phyloP scores from a whole-genome alignment of 2,888 invertebrate species.

The Eupithecia insigniata region DNA sequence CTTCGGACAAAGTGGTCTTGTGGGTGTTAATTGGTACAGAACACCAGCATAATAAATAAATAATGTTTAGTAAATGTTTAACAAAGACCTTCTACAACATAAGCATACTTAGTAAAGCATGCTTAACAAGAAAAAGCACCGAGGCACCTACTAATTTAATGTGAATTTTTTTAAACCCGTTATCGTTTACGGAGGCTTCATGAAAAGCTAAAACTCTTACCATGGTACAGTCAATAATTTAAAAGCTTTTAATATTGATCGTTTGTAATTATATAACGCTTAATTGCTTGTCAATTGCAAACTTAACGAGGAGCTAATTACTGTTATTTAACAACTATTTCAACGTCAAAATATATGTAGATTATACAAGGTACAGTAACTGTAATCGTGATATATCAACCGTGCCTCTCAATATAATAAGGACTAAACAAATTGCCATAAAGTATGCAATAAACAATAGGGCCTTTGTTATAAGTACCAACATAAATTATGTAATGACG shows the following conservation, averaged over 20 bases:
- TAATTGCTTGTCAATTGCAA: conserved; percentile 26
- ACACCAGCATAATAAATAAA: conserved; percentile 32
- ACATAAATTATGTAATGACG: conserved; percentile 27
- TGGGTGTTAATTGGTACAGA: conserved; percentile 59
- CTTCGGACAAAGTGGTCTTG: conserved; percentile 45
- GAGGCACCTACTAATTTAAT: not conserved
- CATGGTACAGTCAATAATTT: not conserved
- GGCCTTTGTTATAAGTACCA: conserved; percentile 47
- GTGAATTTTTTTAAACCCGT: not conserved
- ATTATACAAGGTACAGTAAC: not conserved
- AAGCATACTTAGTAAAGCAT: not conserved
- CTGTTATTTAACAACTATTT: conserved; percentile 50
- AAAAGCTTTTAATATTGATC: conserved; percentile 8
- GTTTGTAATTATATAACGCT: conserved; percentile 12
- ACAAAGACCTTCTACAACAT: conserved; percentile 26
- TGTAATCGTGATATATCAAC: conserved; percentile 21
- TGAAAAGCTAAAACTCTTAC: not conserved
- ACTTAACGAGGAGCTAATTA: conserved; percentile 57
- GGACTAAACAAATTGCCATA: conserved; percentile 21
- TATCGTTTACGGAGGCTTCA: not conserved
- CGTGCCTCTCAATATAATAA: not conserved
- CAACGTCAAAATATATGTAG: conserved; percentile 2
- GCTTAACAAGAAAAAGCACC: not conserved
- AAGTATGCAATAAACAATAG: conserved; percentile 37
- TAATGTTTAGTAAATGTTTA: no score